Percentiles rank a stretch among this genome's conserved stretches.
Evolutionary conservation across 2,797 vertebrate genomes (phyloP).

Genomic region (Mormyrus hasselquistii): DNA sequence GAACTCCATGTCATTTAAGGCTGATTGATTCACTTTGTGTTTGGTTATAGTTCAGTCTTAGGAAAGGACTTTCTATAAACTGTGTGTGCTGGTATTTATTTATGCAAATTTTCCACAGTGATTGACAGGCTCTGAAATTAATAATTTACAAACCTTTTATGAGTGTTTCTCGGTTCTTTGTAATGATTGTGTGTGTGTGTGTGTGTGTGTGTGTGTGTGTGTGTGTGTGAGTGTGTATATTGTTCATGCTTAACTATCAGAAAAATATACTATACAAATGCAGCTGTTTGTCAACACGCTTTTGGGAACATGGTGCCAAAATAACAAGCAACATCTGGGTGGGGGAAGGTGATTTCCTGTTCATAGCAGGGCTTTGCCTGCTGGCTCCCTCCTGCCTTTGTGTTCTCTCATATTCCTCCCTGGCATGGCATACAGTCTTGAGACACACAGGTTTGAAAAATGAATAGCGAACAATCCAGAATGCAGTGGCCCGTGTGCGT

Average conservation of each 20-base stretch:
- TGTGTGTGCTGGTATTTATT: not conserved
- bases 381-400: not conserved
- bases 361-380: not conserved
- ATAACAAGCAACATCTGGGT: not conserved
- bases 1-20: not conserved
- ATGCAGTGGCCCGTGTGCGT: not conserved
- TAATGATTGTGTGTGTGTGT: not conserved
- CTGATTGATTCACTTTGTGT: slow-evolving; percentile 9
- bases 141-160: not conserved
- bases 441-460: not conserved
- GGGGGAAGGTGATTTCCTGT: not conserved
- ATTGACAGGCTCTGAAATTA: not conserved
- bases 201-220: not conserved
- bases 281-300: not conserved
- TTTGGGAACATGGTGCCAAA: not conserved
- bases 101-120: not conserved
- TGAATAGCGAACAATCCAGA: not conserved
- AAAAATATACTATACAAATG: not conserved
- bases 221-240: not conserved
- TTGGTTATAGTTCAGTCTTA: slow-evolving; percentile 2
- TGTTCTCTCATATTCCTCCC: not conserved
- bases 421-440: not conserved
- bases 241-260: not conserved
- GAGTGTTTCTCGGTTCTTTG: not conserved
- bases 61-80: not conserved